These are phyloP conservation scores for Prosapia bicincta DNA, from an alignment of 2,888 invertebrate genomes.

Conservation along the genomic window DNA sequence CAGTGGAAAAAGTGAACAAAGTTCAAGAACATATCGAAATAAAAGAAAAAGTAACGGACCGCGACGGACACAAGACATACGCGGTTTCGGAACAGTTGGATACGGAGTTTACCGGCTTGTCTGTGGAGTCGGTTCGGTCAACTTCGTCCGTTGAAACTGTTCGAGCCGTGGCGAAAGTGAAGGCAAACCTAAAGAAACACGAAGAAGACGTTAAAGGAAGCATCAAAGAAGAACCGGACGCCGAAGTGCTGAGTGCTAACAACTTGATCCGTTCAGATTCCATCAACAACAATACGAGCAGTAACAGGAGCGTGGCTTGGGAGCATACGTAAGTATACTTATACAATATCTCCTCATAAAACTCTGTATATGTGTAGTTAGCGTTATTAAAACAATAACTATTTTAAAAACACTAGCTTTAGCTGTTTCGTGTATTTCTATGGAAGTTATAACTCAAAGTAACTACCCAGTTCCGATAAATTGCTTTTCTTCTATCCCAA, in stretches of 20 bases:
- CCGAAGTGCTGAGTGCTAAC: slow-evolving; percentile 59
- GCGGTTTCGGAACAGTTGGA: background rate
- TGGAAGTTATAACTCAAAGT: too few relatives aligned
- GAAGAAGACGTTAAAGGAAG: slow-evolving; percentile 12
- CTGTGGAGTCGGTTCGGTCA: slow-evolving; percentile 24
- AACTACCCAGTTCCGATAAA: too few relatives aligned
- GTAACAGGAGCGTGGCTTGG: slow-evolving; percentile 15
- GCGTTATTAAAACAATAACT: too few relatives aligned
- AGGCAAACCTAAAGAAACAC: slow-evolving; percentile 8
- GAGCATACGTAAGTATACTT: slow-evolving; percentile 12
- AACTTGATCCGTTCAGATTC: slow-evolving; percentile 46
- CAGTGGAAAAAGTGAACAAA: background rate
- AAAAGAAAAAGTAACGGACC: background rate
- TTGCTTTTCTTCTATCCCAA: too few relatives aligned
- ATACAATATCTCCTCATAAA: too few relatives aligned
- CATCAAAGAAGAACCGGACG: slow-evolving; percentile 57
- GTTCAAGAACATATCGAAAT: background rate
- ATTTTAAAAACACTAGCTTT: too few relatives aligned
- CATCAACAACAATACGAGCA: slow-evolving; percentile 7
- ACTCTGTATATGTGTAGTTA: too few relatives aligned
- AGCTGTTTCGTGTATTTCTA: too few relatives aligned
- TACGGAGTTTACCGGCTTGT: background rate
- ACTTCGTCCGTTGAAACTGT: slow-evolving; percentile 24
- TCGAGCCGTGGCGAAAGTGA: slow-evolving; percentile 16
- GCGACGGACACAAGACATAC: background rate